Base-by-base conservation (phyloP, 1,140 invertebrate species). In the Drosophila azteca region DNA sequence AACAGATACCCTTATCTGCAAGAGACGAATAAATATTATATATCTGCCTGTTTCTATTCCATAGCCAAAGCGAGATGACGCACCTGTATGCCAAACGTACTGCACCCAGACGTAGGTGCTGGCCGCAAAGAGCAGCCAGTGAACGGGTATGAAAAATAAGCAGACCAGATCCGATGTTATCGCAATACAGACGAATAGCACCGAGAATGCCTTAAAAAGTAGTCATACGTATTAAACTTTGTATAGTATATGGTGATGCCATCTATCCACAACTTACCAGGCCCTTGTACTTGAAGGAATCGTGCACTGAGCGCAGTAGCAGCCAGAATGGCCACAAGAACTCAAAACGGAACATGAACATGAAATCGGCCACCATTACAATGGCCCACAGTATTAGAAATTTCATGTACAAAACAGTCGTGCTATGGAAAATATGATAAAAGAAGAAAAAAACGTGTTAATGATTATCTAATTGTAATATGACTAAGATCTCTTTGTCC, bases 91-190 rank as follows among this genome's bases (percentile, higher is more conserved):
- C 97, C 98, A 99, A 72, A 99, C 97, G 93, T 98, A 99, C 93
- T 99, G 98, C 82, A 99, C 97, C 98, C 98, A 99, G 63, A 99
- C 98, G 93, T 99, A 99, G 80, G 98, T 99, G 93, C 98, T 99
- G 75, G 98, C 98, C 76, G 97, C 96, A 93, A 99, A 99, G 92
- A 99, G 98, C 88, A 99, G 94, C 96, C 98, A 99, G 92, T 99
- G 97, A 77, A 99, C 95, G 68, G 99, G 99, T 94, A 99, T 99
- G 92, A 99, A 99, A 93, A 99, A 98, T 93, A 98, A 99, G 94
- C 98, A 99, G 93, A 99, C 96, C 95, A 99, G 97, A 93, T 99
- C 98, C 81, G 98, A 99, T 75, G 98, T 99, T 70, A 99, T 94
- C 80, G 98, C 98, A 92, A 99, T 97, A 92, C 97, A 99, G 82